Conservation (phyloP, 2,888 invertebrate species). For the Tholera decimalis region DNA sequence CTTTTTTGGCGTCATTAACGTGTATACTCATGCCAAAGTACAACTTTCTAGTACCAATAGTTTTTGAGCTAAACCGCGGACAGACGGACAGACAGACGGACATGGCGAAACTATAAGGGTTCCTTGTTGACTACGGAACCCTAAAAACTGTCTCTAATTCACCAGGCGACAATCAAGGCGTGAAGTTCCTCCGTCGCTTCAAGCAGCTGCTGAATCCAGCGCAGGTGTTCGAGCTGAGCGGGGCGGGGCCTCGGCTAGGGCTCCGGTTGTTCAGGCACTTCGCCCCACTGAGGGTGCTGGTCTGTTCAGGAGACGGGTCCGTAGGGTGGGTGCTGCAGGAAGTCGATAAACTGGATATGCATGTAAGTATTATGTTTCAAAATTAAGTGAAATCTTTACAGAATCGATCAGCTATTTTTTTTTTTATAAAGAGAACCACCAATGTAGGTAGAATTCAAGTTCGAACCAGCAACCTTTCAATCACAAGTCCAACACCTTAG, state of each 20-base stretch:
- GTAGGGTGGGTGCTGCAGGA: constrained; percentile 99
- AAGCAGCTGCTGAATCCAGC: constrained; percentile 99
- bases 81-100: too few relatives aligned
- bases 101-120: too few relatives aligned
- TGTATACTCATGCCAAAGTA: too few relatives aligned
- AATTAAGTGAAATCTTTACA: not conserved
- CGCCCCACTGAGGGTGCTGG: constrained; percentile 98
- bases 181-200: constrained; percentile 98
- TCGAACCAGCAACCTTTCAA: too few relatives aligned
- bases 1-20: too few relatives aligned
- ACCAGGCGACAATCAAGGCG: constrained; percentile 98
- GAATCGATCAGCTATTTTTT: too few relatives aligned
- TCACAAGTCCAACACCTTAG: too few relatives aligned
- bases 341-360: constrained; percentile 98
- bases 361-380: constrained; percentile 92
- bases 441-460: too few relatives aligned
- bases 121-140: too few relatives aligned
- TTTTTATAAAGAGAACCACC: too few relatives aligned
- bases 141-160: not conserved
- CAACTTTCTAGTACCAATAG: too few relatives aligned
- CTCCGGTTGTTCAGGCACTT: constrained; percentile 98
- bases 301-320: constrained; percentile 99
- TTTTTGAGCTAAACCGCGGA: too few relatives aligned
- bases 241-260: constrained; percentile 96
- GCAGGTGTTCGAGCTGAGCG: constrained; percentile 99